Evolutionary conservation across 2,888 invertebrate genomes (phyloP).

Genomic region (Orthosia gracilis): DNA sequence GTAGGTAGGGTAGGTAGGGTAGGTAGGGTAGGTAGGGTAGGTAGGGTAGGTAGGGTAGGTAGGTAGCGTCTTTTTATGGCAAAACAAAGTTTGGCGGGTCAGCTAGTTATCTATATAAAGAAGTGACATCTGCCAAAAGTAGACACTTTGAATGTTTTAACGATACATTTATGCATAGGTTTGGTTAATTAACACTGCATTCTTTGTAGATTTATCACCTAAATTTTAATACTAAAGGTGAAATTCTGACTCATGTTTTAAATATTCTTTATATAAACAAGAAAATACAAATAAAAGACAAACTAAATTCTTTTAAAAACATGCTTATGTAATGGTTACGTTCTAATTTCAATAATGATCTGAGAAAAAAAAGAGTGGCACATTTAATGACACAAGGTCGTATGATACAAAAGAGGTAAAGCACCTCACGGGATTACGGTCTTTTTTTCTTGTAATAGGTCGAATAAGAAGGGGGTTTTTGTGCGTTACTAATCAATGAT

Average conservation of each 20-base stretch:
- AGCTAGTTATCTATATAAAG: not conserved
- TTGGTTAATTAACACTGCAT: conserved; percentile 47
- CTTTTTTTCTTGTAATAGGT: not conserved
- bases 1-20: too few relatives aligned
- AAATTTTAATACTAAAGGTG: conserved; percentile 46
- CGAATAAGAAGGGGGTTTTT: conserved; percentile 1
- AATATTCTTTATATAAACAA: conserved; percentile 20
- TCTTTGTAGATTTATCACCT: conserved; percentile 27
- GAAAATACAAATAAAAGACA: not conserved
- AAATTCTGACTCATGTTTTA: conserved; percentile 53
- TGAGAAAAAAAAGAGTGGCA: conserved; percentile 8
- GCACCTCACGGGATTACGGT: not conserved
- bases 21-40: too few relatives aligned
- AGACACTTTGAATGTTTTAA: not conserved
- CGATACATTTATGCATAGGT: conserved; percentile 52
- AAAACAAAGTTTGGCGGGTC: too few relatives aligned
- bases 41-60: too few relatives aligned
- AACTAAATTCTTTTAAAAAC: conserved; percentile 12
- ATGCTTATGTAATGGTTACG: conserved; percentile 16
- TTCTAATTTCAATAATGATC: conserved; percentile 20
- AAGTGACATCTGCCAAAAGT: not conserved
- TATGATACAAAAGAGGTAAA: conserved; percentile 25
- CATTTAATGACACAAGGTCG: conserved; percentile 20
- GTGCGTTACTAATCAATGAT: not conserved
- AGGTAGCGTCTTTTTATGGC: too few relatives aligned